A percentile compares a stretch with the other conserved stretches of the same genome.
phyloP scores from a whole-genome alignment of 2,113 vertebrate species.

The Sigmodon hispidus region DNA sequence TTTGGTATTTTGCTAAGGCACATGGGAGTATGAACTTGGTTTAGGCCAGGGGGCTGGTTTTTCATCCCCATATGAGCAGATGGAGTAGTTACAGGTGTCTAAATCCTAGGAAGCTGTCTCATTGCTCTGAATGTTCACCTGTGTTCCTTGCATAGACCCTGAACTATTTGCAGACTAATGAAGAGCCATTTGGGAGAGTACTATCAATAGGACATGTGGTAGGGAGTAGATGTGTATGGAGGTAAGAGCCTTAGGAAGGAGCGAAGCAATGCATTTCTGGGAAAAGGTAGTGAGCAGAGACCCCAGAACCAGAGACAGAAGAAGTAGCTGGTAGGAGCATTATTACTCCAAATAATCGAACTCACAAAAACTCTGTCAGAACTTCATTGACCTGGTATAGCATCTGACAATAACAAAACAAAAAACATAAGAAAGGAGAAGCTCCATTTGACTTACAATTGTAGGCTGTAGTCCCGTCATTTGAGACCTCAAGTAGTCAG shows the following conservation, averaged over 20 bases:
- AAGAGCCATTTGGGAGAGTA: background rate
- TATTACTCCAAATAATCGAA: background rate
- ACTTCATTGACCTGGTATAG: background rate
- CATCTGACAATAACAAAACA: background rate
- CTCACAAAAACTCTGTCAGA: background rate
- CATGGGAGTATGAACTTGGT: background rate
- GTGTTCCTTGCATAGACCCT: background rate
- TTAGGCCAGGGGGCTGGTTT: background rate
- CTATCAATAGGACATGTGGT: background rate
- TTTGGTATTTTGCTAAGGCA: background rate
- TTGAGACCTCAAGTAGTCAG: background rate
- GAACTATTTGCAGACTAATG: background rate
- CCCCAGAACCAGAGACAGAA: background rate
- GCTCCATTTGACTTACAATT: background rate
- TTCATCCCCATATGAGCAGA: background rate
- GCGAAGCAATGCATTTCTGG: background rate
- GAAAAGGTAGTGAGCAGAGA: background rate
- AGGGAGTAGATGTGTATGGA: background rate
- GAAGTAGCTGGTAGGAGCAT: accelerated
- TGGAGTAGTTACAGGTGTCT: background rate
- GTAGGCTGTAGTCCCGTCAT: background rate
- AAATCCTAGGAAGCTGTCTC: background rate
- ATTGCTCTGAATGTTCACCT: background rate
- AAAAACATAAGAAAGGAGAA: background rate
- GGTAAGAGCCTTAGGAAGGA: background rate